Conservation (phyloP, 2,113 vertebrate species). For the Zonotrichia leucophrys region DNA sequence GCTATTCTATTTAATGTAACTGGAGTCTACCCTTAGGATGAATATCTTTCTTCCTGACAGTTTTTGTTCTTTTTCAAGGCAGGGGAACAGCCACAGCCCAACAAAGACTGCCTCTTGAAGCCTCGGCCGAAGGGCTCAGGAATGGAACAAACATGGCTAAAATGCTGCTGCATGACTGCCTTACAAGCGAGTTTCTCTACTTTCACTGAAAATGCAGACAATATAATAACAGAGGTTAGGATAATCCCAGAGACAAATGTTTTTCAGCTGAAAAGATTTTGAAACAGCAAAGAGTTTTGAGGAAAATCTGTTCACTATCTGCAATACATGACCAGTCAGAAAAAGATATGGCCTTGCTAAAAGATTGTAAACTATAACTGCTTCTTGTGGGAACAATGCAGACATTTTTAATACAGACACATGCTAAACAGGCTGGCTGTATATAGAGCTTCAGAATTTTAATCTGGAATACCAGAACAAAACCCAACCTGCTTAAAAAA, state of each 20-base stretch:
- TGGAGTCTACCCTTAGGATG: conserved; percentile 45
- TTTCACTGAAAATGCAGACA: background rate
- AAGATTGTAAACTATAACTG: background rate
- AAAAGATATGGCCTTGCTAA: background rate
- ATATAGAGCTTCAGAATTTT: background rate
- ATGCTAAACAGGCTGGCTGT: background rate
- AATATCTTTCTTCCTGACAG: conserved; percentile 44
- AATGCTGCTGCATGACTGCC: background rate
- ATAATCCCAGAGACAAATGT: background rate
- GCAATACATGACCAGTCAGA: background rate
- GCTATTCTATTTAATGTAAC: conserved; percentile 63
- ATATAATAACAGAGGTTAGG: background rate
- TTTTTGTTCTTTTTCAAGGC: conserved; percentile 46
- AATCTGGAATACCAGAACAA: background rate
- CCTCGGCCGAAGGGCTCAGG: background rate
- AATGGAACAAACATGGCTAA: background rate
- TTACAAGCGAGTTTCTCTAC: background rate
- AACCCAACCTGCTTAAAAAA: background rate
- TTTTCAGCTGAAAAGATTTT: background rate
- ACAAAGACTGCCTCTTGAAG: background rate
- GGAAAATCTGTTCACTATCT: background rate
- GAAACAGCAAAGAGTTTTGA: background rate
- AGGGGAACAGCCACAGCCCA: background rate
- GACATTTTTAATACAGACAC: background rate
- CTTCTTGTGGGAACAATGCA: background rate